Evolutionary conservation across 2,113 vertebrate species (phyloP), one percentile per base, ranked within the genome.

Genomic region (Urocynchramus pylzowi): DNA sequence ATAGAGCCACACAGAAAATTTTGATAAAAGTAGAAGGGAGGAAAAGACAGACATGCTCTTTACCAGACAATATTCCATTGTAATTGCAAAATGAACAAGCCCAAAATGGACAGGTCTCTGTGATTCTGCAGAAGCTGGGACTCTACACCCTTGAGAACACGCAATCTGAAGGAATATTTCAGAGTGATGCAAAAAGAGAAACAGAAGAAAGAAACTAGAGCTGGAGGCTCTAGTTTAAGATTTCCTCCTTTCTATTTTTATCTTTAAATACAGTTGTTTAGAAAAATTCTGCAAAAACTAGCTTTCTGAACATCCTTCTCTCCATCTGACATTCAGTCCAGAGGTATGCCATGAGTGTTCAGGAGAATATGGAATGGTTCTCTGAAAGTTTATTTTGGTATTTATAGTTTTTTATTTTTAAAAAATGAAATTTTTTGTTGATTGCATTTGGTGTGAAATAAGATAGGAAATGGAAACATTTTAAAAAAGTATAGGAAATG

Each of bases 261-360:
- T 73, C 59, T 84, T 90, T 33, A 69, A 60, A 65, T n/a, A 42
- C 44, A 82, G 1, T 3, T 39, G 10, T n/a, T 91, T 27, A 63
- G 42, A 91, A 87, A 77, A n/a, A 44, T 49, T 61, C 54, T 70
- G 26, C 45, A 73, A 73, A 80, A 23, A 13, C 5, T 20, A 26
- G 1, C 9, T 73, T 80, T 80, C 61, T 33, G 18, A 67, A 59
- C 0, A 0, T 28, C 0, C 0, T 52, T 3, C 39, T 77, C 33
- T 68, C 19, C 1, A 2, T 20, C 50, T 88, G 22, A 10, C 15
- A 59, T 4, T 65, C 37, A n/a, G 27, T 71, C 39, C 21, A 69
- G 42, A 87, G 9, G 4, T 50, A 54, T 27, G 16, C 2, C 2
- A 5, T n/a, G 35, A 75, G 50, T 11, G 10, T 31, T 52, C 5